phyloP scores from a whole-genome alignment of 2,797 vertebrate species.

The Meda fulgida region DNA sequence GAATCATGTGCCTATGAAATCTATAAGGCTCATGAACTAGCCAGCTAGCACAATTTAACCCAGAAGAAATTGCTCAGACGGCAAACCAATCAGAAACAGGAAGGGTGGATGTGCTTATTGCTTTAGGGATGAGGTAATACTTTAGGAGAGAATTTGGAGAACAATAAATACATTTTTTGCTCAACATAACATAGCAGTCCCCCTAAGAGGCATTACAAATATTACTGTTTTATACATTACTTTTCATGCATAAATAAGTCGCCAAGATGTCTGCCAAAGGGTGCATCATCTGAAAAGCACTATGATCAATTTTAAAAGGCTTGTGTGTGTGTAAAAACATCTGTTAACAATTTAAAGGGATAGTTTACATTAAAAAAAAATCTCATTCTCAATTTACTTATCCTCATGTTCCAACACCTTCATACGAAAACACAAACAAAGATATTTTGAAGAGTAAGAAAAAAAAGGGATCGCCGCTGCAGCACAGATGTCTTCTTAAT shows the following conservation, averaged over 20 bases:
- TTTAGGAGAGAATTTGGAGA: constrained; percentile 20
- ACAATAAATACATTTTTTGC: not conserved
- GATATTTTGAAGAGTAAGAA: not conserved
- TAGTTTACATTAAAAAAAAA: not conserved
- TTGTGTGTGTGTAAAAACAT: not conserved
- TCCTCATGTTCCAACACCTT: not conserved
- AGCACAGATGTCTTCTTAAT: too few species aligned
- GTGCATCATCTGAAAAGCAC: not conserved
- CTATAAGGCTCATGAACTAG: not conserved
- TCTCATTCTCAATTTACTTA: not conserved
- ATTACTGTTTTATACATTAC: not conserved
- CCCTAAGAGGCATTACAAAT: not conserved
- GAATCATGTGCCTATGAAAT: not conserved
- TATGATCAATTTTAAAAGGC: not conserved
- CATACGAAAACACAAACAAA: not conserved
- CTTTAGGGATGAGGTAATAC: not conserved
- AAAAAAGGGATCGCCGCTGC: too few species aligned
- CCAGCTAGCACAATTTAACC: not conserved
- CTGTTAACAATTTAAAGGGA: not conserved
- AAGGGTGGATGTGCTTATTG: not conserved
- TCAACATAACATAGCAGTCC: not conserved
- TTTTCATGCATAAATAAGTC: not conserved
- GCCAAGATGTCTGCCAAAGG: not conserved
- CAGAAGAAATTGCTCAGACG: not conserved
- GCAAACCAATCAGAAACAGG: constrained; percentile 1